A percentile compares a stretch with the other conserved stretches of the same genome.
These are phyloP conservation scores for Clavelina lepadiformis DNA, from an alignment of 23 tunicate species.

Conservation along the genomic window DNA sequence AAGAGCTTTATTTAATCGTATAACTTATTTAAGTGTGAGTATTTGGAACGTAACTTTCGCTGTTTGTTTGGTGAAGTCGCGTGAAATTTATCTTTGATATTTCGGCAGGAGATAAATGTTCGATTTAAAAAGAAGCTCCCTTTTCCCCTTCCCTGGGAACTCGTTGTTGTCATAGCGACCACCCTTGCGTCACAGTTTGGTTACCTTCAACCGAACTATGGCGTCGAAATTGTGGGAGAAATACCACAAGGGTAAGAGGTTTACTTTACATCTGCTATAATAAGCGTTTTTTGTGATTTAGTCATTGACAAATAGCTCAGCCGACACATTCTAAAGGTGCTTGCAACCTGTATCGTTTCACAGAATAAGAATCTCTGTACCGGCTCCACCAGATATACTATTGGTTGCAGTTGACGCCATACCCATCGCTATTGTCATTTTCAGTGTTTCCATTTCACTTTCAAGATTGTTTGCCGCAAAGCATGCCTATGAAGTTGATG, in stretches of 20 bases:
- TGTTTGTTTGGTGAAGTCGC: too few relatives aligned
- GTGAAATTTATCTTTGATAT: too few relatives aligned
- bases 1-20: too few relatives aligned
- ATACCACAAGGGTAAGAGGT: constrained; percentile 69
- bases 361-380: constrained; percentile 70
- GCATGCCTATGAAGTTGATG: constrained; percentile 64
- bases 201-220: constrained; percentile 31
- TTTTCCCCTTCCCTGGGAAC: constrained; percentile 88
- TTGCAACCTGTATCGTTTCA: constrained; percentile 5
- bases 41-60: too few relatives aligned
- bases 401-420: constrained; percentile 44
- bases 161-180: constrained; percentile 51
- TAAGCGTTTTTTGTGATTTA: not conserved
- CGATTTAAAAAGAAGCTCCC: constrained; percentile 55
- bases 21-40: too few relatives aligned
- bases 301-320: not conserved
- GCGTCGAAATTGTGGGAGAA: constrained; percentile 59
- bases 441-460: constrained; percentile 64
- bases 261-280: not conserved
- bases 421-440: constrained; percentile 75
- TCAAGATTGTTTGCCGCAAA: constrained; percentile 71
- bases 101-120: constrained; percentile 65
- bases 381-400: constrained; percentile 24
- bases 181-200: constrained; percentile 70
- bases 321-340: too few relatives aligned